Evolutionary conservation across 2,888 invertebrate genomes (phyloP), one percentile per base, ranked within the genome.

Genomic region (Nineta flava): DNA sequence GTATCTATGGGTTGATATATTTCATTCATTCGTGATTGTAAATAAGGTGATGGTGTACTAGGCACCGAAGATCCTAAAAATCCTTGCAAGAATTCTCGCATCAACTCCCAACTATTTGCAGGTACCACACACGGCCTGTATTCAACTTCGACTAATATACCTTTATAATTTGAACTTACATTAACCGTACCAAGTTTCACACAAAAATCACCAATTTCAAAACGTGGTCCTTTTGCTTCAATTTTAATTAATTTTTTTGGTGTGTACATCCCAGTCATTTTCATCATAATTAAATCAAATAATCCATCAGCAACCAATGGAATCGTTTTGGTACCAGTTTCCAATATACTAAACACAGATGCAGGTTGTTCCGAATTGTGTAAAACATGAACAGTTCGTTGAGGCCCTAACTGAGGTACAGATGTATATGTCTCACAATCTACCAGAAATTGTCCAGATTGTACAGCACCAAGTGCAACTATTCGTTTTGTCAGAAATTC

Each of bases 301-400:
- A 94, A 72, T 1, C 85, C 84, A 62, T 95, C 95, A 0, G 94
- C 91, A 32, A 91, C 86, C 0, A 96, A 74, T 2, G 91, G 86
- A 31, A 92, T 84, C 52, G 84, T 83, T 62, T 88, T 88, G 10
- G 78, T 81, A 0, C 90, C 91, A 47, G 83, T 84, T 59, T 95
- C 95, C 7, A 95, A 71, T 26, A 94, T 79, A 9, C 93, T 86
- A 68, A 94, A 95, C 2, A 92, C 91, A 0, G 94, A 87, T 0
- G 92, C 93, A 0, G 95, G 95, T 61, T 92, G 88, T 63, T 96
- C 95, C 0, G 91, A 93, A 66, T 95, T 91, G 69, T 95, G 94
- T 9, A 96, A 73, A n/a, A 95, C 83, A 66, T 94, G 91, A 0
- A 94, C 84, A 0, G 86, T 84, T 59, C 87, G 80, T 52, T 84